Percentiles rank a stretch among this genome's conserved stretches.
phyloP scores from a whole-genome alignment of 2,113 vertebrate species.

The Erythrolamprus reginae region DNA sequence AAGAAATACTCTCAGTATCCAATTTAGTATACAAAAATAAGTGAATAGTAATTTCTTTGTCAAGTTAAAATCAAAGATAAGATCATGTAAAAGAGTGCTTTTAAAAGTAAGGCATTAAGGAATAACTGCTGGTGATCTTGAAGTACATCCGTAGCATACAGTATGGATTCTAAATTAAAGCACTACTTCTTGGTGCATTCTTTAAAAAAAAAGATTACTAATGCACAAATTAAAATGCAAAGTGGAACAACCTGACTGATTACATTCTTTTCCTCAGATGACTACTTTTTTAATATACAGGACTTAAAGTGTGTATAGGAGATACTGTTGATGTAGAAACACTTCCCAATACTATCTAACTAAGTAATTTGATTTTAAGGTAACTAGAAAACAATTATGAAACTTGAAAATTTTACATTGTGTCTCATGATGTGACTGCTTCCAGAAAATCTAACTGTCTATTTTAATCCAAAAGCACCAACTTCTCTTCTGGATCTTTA shows the following conservation, averaged over 20 bases:
- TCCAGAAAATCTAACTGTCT: neutral
- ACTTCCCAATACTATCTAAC: neutral
- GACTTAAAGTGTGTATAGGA: neutral
- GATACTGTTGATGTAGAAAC: neutral
- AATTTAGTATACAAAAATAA: neutral
- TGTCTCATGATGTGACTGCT: neutral
- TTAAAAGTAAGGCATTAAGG: neutral
- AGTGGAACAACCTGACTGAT: neutral
- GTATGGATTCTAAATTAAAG: neutral
- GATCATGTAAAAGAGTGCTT: neutral
- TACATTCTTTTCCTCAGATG: neutral
- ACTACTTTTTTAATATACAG: neutral
- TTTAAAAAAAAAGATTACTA: neutral
- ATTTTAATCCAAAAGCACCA: neutral
- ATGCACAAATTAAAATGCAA: neutral
- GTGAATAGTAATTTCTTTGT: conserved; percentile 2
- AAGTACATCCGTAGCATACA: neutral
- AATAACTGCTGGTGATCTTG: neutral
- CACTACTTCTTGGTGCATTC: neutral
- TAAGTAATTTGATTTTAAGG: neutral
- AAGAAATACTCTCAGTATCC: neutral
- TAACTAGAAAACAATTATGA: neutral
- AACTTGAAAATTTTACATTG: neutral
- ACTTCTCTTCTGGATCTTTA: neutral
- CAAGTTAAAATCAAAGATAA: neutral